Conservation (phyloP, 2,113 vertebrate species). For the Plecturocebus donacophilus region DNA sequence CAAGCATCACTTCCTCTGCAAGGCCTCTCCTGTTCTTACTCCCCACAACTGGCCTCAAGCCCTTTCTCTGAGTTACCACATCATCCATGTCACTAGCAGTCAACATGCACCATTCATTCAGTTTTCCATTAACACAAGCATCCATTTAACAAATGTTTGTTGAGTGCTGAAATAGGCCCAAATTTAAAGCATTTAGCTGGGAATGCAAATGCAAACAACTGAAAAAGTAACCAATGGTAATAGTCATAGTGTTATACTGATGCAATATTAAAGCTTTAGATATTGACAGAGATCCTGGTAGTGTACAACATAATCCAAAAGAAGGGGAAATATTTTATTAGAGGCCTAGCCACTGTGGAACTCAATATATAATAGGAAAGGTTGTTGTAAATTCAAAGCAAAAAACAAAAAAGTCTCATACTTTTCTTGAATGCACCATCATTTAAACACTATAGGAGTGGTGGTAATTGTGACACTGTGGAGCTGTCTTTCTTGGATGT, state of each 20-base stretch:
- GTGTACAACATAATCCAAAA: neutral
- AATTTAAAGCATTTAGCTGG: neutral
- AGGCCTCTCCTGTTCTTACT: neutral
- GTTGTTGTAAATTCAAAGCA: constrained; percentile 5
- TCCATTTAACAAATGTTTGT: neutral
- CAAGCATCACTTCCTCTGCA: neutral
- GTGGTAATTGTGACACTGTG: neutral
- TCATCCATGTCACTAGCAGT: neutral
- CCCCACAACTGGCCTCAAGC: neutral
- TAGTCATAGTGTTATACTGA: neutral
- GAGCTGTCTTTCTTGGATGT: neutral
- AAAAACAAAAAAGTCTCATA: neutral
- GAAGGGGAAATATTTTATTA: neutral
- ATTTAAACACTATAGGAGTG: neutral
- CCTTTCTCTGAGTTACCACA: neutral
- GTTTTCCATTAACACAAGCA: neutral
- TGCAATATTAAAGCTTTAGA: neutral
- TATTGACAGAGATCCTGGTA: neutral
- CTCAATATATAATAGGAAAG: neutral
- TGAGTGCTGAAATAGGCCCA: neutral
- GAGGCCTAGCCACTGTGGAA: neutral
- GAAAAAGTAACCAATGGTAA: neutral
- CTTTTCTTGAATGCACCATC: neutral
- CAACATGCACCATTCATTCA: neutral
- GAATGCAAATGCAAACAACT: neutral